Base-by-base conservation (phyloP, 2,888 invertebrate genomes). In the Emmelina monodactyla region DNA sequence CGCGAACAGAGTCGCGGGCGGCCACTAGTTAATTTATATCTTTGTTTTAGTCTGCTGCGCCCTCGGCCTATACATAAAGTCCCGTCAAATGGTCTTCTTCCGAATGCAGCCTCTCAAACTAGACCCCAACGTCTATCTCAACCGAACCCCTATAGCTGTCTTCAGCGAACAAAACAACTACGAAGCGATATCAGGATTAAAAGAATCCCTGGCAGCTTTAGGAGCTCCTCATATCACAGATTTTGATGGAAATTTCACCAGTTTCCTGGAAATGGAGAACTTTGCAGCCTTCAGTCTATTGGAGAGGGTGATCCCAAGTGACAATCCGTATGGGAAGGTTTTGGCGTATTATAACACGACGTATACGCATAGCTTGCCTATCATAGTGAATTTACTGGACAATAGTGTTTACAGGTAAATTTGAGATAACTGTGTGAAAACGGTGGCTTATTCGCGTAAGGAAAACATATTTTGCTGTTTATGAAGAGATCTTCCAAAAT, bases 261-360 rank as follows among this genome's bases (percentile, higher is more conserved):
- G 83, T 37, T 67, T 90, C 14, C 62, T 89, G 14, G 67, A 81
- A 19, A 81, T 85, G 59, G 82, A 85, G 39, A 86, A 87, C 46
- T 84, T 89, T 68, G 88, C 86, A 13, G 88, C 87, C 2, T 79
- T 87, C 44, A 85, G 84, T 53, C 62, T 89, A 32, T 82, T 78
- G 32, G 73, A 78, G 9, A 85, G 83, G 43, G 58, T 69, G 34
- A 55, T 68, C 34, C n/a, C n/a, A n/a, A n/a, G n/a, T n/a, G n/a
- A n/a, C n/a, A n/a, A n/a, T n/a, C 78, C 83, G 0, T 82, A 80
- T 38, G 81, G 84, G 35, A 82, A 82, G 41, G 68, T 88, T 13
- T 83, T 85, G 46, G 76, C 87, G 25, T 82, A 86, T 42, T 89
- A 89, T 64, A 93, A 93, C 57, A 90, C 89, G 54, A 90, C 92